These are phyloP conservation scores for Portevinia maculata DNA, from an alignment of 2,888 invertebrate species.

Conservation along the genomic window DNA sequence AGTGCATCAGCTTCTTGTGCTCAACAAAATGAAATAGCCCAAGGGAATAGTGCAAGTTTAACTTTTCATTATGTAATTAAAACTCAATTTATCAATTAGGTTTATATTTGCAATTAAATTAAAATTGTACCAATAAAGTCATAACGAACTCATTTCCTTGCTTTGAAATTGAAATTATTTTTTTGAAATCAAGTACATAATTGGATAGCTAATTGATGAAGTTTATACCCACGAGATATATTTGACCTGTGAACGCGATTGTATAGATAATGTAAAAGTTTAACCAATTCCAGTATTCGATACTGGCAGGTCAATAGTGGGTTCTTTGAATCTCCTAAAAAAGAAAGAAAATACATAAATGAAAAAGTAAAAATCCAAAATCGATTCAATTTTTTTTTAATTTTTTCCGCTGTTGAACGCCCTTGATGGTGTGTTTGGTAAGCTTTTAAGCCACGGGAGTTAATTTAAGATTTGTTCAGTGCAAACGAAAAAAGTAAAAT, in stretches of 20 bases:
- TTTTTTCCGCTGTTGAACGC: conserved; percentile 15
- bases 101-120: conserved; percentile 28
- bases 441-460: background rate
- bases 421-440: conserved; percentile 11
- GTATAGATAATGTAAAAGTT: background rate
- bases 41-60: conserved; percentile 14
- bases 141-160: conserved; percentile 25
- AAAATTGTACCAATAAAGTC: background rate
- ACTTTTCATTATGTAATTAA: conserved; percentile 41
- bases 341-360: background rate
- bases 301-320: conserved; percentile 10
- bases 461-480: background rate
- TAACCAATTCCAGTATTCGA: background rate
- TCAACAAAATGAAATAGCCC: background rate
- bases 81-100: conserved; percentile 71
- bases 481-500: too few relatives aligned
- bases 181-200: conserved; percentile 15
- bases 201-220: conserved; percentile 41
- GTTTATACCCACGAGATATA: background rate
- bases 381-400: conserved; percentile 16
- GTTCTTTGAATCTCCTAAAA: background rate
- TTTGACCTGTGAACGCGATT: background rate
- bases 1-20: too few relatives aligned
- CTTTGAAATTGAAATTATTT: background rate
- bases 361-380: conserved; percentile 25